Percentiles rank a stretch among this genome's conserved stretches.
Evolutionary conservation across 2,888 invertebrate species (phyloP).

Genomic region (Sicus ferrugineus): DNA sequence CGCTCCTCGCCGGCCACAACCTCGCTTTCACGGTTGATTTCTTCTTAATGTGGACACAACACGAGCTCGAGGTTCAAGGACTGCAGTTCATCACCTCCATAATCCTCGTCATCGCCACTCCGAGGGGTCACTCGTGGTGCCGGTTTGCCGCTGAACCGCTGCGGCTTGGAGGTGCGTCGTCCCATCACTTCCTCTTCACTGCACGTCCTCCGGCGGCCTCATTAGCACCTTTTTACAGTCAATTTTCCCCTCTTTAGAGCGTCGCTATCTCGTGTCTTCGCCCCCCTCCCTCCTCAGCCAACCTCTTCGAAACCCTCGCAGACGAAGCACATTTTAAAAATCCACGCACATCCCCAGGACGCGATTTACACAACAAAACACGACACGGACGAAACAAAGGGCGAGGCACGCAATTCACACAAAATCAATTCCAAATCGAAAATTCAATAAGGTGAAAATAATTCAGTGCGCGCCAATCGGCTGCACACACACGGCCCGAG

Average conservation of each 20-base stretch:
- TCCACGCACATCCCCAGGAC: slow-evolving; percentile 6
- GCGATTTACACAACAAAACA: not conserved
- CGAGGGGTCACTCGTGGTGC: too few relatives aligned
- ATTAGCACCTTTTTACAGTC: slow-evolving; percentile 23
- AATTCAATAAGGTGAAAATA: slow-evolving; percentile 49
- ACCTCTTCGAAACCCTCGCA: not conserved
- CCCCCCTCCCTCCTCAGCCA: not conserved
- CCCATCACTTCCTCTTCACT: not conserved
- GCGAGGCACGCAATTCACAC: slow-evolving; percentile 36
- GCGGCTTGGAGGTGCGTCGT: too few relatives aligned
- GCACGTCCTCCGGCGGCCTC: not conserved
- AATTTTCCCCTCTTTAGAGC: not conserved
- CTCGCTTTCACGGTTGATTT: not conserved
- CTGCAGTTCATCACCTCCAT: too few relatives aligned
- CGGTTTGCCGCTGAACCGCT: too few relatives aligned
- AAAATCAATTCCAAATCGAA: slow-evolving; percentile 52
- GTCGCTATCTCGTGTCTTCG: not conserved
- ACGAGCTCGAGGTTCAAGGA: not conserved
- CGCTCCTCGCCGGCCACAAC: too few relatives aligned
- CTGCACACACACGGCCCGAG: not conserved
- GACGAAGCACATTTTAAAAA: slow-evolving; percentile 1
- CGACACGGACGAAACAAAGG: not conserved
- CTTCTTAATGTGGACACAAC: not conserved
- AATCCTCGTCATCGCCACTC: not conserved
- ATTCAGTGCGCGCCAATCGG: slow-evolving; percentile 20